phyloP scores from a whole-genome alignment of 1,140 invertebrate species.

The Hyphantria cunea region DNA sequence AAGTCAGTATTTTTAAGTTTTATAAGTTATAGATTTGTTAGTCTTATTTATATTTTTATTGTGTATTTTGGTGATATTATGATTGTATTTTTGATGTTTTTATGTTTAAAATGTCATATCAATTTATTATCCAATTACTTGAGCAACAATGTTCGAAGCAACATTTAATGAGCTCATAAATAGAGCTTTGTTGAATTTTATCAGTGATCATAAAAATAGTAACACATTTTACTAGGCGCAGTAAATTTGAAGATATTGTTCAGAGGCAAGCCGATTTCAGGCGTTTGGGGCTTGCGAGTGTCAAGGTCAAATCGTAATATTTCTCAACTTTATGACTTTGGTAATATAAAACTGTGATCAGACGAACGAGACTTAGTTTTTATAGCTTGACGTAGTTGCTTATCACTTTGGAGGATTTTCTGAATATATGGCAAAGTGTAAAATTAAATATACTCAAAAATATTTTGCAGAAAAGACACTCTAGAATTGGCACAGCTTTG shows the following conservation, averaged over 20 bases:
- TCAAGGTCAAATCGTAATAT: slow-evolving; percentile 25
- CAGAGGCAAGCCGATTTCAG: slow-evolving; percentile 1
- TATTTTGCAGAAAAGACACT: slow-evolving; percentile 2
- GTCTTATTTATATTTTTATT: no score
- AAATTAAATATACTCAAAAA: slow-evolving; percentile 17
- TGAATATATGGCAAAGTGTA: slow-evolving; percentile 7
- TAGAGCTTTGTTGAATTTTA: slow-evolving; percentile 22
- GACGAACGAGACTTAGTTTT: slow-evolving; percentile 20
- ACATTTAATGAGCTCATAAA: slow-evolving; percentile 22
- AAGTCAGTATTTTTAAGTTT: slow-evolving; percentile 31
- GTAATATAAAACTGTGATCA: slow-evolving; percentile 32
- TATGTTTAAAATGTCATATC: no score
- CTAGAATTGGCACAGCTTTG: no score
- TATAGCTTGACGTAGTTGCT: slow-evolving; percentile 24
- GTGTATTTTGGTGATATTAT: no score
- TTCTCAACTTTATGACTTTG: slow-evolving; percentile 32
- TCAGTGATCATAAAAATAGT: slow-evolving; percentile 31
- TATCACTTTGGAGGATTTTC: slow-evolving; percentile 9
- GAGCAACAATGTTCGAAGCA: not conserved
- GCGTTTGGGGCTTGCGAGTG: not conserved
- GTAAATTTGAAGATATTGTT: slow-evolving; percentile 27
- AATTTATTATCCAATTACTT: no score
- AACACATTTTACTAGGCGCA: slow-evolving; percentile 23
- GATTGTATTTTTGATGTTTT: no score
- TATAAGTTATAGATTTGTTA: no score